Evolutionary conservation across 2,888 invertebrate species (phyloP).

Genomic region (Watsonalla cultraria): DNA sequence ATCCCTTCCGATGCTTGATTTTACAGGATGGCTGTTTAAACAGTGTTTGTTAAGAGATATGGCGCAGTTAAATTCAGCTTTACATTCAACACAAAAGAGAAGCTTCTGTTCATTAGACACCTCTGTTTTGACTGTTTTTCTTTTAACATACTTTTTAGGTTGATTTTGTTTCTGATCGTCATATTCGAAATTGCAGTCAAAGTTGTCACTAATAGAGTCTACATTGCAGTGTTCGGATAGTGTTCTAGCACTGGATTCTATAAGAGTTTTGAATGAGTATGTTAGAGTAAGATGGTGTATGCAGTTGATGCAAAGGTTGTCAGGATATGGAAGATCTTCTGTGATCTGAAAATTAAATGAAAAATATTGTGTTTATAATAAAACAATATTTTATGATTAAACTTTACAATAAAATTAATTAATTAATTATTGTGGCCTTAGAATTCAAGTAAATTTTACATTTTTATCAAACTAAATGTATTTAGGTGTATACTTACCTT

Average conservation of each 20-base stretch:
- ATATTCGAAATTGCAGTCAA: conserved; percentile 45
- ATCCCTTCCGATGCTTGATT: conserved; percentile 51
- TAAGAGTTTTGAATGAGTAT: conserved; percentile 66
- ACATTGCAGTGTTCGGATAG: conserved; percentile 34
- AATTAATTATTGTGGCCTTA: too few relatives aligned
- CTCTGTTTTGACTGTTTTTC: conserved; percentile 21
- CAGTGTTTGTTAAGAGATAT: conserved; percentile 55
- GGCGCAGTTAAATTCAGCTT: conserved; percentile 48
- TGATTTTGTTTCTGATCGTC: conserved; percentile 36
- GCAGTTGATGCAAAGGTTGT: conserved; percentile 63
- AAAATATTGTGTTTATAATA: too few relatives aligned
- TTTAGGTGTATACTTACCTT: conserved; percentile 38
- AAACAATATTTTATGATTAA: too few relatives aligned
- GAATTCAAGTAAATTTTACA: too few relatives aligned
- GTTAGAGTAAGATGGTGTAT: conserved; percentile 67
- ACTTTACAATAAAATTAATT: too few relatives aligned
- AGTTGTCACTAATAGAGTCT: conserved; percentile 40
- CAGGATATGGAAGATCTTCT: conserved; percentile 46
- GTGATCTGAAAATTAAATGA: conserved; percentile 21
- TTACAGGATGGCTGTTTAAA: conserved; percentile 47
- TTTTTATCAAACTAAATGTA: too few relatives aligned
- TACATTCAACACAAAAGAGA: conserved; percentile 66
- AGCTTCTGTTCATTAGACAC: conserved; percentile 28
- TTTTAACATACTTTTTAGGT: conserved; percentile 26
- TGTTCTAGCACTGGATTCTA: conserved; percentile 55